These are phyloP conservation scores for Antidorcas marsupialis DNA, from an alignment of 2,113 vertebrate genomes.

Conservation along the genomic window DNA sequence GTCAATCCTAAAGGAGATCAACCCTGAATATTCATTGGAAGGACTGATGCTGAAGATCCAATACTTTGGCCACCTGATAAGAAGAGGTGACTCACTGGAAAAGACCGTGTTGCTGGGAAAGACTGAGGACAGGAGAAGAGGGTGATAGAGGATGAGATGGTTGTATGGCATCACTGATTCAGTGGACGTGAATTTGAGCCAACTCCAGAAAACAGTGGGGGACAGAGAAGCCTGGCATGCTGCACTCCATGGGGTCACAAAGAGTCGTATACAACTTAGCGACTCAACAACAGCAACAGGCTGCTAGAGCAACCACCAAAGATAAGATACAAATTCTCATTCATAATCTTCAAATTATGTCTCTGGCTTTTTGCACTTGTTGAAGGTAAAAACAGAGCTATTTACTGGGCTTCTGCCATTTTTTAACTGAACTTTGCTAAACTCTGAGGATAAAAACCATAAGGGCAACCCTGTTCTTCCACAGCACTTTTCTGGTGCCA, in stretches of 20 bases:
- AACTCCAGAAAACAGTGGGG: neutral
- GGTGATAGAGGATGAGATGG: neutral
- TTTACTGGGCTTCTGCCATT: neutral
- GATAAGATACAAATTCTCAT: neutral
- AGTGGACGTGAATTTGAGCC: neutral
- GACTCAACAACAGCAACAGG: neutral
- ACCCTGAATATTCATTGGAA: neutral
- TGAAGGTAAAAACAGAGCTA: neutral
- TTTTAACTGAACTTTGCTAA: neutral
- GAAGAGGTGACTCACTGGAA: neutral
- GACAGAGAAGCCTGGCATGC: neutral
- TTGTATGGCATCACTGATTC: neutral
- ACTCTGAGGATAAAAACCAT: neutral
- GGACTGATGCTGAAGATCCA: neutral
- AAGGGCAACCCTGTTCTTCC: neutral
- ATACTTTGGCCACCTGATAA: neutral
- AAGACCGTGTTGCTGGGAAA: neutral
- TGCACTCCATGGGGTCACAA: neutral
- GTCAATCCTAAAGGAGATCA: neutral
- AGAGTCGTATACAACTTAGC: neutral
- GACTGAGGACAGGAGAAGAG: neutral
- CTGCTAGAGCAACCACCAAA: neutral
- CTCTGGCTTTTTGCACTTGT: neutral
- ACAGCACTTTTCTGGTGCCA: neutral
- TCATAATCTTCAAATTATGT: neutral